Conservation (phyloP, 2,113 vertebrate genomes). For the Agapornis roseicollis region DNA sequence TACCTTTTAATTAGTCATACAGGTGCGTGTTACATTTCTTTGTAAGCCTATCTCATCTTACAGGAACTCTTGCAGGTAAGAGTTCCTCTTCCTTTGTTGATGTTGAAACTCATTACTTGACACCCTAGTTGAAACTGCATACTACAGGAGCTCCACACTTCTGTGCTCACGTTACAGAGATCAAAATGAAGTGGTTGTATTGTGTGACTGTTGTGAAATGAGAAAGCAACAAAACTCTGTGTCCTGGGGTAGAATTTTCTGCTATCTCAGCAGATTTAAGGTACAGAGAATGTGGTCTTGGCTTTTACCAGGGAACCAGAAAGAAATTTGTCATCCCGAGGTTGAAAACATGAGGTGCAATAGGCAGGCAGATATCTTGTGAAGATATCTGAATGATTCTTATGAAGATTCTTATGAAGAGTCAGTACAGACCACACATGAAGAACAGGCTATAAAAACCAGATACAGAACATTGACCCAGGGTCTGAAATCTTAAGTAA, state of each 20-base stretch:
- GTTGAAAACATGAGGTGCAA: background rate
- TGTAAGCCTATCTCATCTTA: background rate
- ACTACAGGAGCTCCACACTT: background rate
- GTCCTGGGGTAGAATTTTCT: background rate
- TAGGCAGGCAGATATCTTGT: background rate
- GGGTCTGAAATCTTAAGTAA: background rate
- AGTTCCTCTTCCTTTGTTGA: background rate
- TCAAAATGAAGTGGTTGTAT: background rate
- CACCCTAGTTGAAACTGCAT: background rate
- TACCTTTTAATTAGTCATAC: background rate
- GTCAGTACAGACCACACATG: background rate
- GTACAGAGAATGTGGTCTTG: background rate
- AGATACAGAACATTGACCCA: background rate
- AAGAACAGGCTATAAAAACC: background rate
- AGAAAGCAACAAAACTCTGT: background rate
- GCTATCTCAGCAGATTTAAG: background rate
- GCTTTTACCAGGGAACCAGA: background rate
- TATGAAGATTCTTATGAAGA: too few species aligned
- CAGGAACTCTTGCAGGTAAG: background rate
- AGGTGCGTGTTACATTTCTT: background rate
- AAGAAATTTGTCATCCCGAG: background rate
- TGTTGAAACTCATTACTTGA: background rate
- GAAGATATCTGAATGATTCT: too few species aligned
- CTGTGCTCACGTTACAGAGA: background rate
- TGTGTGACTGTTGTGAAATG: background rate